Conservation (phyloP, 2,113 vertebrate genomes). For the Bothrops jararaca region DNA sequence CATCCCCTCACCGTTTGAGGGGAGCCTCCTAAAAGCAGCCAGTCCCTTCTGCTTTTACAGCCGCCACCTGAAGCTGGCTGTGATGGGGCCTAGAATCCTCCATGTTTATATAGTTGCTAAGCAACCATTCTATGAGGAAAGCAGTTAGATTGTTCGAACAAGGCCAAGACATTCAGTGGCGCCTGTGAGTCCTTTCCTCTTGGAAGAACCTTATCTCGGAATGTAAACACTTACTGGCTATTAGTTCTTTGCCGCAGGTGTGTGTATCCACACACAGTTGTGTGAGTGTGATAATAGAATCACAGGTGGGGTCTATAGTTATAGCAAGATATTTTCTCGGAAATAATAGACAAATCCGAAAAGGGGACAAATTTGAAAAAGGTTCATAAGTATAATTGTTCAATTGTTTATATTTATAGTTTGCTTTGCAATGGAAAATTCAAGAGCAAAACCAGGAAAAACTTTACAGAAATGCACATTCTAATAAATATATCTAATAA, state of each 20-base stretch:
- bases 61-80: constrained; percentile 31
- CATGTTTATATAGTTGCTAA: constrained; percentile 60
- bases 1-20: constrained; percentile 48
- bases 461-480: not conserved
- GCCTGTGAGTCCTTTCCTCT: not conserved
- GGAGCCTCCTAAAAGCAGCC: constrained; percentile 29
- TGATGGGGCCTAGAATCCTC: constrained; percentile 28
- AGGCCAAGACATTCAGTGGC: not conserved
- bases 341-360: not conserved
- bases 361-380: not conserved
- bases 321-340: not conserved
- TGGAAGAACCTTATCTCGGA: not conserved
- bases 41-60: constrained; percentile 35
- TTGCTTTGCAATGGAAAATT: not conserved
- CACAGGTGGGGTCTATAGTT: not conserved
- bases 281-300: not conserved
- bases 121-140: constrained; percentile 43
- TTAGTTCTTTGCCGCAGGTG: not conserved
- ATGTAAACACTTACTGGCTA: not conserved
- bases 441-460: not conserved
- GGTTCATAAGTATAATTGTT: not conserved
- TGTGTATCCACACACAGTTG: not conserved
- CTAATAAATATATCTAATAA: not conserved
- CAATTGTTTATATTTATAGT: not conserved
- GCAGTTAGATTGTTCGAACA: constrained; percentile 36